A percentile compares a stretch with the other conserved stretches of the same genome.
phyloP scores from a whole-genome alignment of 2,888 invertebrate species.

The Brachypterus glaber region DNA sequence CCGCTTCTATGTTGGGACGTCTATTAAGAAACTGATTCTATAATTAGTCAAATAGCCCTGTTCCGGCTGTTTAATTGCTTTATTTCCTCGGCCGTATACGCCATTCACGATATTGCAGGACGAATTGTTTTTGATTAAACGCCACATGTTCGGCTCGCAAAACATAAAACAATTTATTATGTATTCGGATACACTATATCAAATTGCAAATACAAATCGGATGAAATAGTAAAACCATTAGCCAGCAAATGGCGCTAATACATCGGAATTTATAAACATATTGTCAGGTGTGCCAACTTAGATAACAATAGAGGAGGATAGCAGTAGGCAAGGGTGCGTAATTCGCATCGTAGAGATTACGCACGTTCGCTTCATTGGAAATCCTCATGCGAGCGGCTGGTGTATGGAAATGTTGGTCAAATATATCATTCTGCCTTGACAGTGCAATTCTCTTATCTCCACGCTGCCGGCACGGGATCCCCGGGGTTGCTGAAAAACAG shows the following conservation, averaged over 20 bases:
- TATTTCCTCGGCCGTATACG: too few species aligned
- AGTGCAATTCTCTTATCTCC: constrained; percentile 83
- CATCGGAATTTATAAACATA: too few species aligned
- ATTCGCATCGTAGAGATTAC: constrained; percentile 54
- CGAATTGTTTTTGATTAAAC: too few species aligned
- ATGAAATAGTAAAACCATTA: too few species aligned
- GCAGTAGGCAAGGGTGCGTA: constrained; percentile 41
- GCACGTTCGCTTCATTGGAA: constrained; percentile 45
- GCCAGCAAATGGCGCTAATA: constrained; percentile 10
- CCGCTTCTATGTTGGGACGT: constrained; percentile 29
- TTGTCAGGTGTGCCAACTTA: constrained; percentile 27
- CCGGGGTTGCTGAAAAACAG: constrained; percentile 46
- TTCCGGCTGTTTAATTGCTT: constrained; percentile 26
- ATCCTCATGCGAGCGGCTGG: constrained; percentile 37
- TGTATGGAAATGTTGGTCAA: constrained; percentile 81
- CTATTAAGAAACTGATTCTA: constrained; percentile 35
- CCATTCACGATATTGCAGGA: too few species aligned
- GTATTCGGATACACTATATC: too few species aligned
- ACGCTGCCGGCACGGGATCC: constrained; percentile 46
- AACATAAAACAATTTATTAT: too few species aligned
- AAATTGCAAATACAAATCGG: too few species aligned
- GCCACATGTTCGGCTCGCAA: too few species aligned
- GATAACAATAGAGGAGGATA: constrained; percentile 17
- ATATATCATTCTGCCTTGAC: constrained; percentile 84
- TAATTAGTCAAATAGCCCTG: constrained; percentile 33